Evolutionary conservation across 1,140 invertebrate species (phyloP).

Genomic region (Orius laevigatus): DNA sequence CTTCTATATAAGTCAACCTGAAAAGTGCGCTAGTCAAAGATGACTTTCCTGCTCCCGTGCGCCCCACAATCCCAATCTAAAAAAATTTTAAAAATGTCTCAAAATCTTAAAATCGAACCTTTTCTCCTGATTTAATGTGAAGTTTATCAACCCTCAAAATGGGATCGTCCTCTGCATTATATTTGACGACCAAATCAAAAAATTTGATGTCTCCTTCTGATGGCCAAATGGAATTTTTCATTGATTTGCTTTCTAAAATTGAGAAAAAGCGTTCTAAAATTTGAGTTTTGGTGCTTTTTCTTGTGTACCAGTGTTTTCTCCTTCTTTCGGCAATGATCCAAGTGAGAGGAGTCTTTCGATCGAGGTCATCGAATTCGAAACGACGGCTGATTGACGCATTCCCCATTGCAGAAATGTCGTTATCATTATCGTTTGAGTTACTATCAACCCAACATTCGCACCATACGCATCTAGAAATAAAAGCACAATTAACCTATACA

Average conservation of each 20-base stretch:
- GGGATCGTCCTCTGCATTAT: no score
- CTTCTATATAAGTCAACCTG: conserved; percentile 52
- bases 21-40: conserved; percentile 57
- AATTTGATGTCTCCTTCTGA: no score
- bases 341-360: conserved; percentile 64
- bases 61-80: conserved; percentile 36
- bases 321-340: conserved; percentile 42
- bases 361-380: conserved; percentile 61
- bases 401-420: conserved; percentile 72
- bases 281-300: no score
- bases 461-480: conserved; percentile 26
- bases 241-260: no score
- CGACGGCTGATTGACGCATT: conserved; percentile 53
- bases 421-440: conserved; percentile 64
- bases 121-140: not conserved
- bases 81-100: not conserved
- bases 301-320: conserved; percentile 22
- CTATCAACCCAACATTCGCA: conserved; percentile 59
- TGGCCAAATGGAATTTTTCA: no score
- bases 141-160: no score
- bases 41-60: conserved; percentile 60
- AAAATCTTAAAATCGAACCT: not conserved
- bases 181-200: no score
- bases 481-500: not conserved
- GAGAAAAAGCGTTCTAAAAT: no score